Evolutionary conservation across 1,140 invertebrate genomes (phyloP), one percentile per base, ranked within the genome.

Genomic region (Branchinecta lynchi): DNA sequence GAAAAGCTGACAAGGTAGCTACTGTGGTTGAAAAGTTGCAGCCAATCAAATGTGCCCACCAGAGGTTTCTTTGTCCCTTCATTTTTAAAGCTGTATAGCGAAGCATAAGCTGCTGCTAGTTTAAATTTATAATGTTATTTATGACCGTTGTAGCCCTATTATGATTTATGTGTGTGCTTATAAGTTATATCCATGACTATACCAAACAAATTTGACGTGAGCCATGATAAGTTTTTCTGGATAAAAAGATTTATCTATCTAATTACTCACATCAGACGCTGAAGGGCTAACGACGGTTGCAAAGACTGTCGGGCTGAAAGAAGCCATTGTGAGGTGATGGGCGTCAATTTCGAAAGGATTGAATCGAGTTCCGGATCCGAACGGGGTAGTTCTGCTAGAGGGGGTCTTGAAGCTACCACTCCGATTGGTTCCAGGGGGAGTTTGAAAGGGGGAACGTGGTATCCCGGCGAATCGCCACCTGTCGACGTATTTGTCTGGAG

Each of bases 401-500:
- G 12, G 12, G 12, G 51, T 60, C 51, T 60, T 60, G 17, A 12
- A 15, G 51, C 51, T 60, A 20, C 17, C 17, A 60, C 17, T 60
- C 17, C 51, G 51, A 60, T 6, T 60, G 12, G 12, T 20, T 15
- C 17, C 17, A 15, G 51, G 51, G 17, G 51, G 51, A 1, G 51
- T 60, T 60, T 15, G 12, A 20, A 60, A 60, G 51, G 51, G 51
- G 12, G 51, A 60, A 15, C 51, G 12, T 6, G 12, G 51, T 12
- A 60, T 15, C 12, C 17, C 17, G 51, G 12, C 51, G 17, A 60
- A 60, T 15, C 51, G 51, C 17, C 12, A 20, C 17, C 51, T 60
- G 17, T 60, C 51, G 17, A 60, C 17, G 51, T 60, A 60, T 60
- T 60, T 60, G 17, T 60, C 51, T 60, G 51, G 51, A 60, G 51